A percentile compares a stretch with the other conserved stretches of the same genome.
Conservation (phyloP, 2,888 invertebrate species). For the Agrochola lota region DNA sequence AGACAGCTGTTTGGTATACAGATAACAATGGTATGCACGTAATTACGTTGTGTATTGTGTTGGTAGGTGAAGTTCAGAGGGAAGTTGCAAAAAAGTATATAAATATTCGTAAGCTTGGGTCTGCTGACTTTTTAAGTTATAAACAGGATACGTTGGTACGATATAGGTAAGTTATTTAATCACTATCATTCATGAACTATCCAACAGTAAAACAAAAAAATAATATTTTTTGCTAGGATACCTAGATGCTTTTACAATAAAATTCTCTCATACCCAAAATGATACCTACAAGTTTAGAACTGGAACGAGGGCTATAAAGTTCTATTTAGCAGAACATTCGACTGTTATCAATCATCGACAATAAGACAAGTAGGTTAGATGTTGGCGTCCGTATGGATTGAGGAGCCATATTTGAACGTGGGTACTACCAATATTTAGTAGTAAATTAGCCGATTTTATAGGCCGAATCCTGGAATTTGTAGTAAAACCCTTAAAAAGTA, state of each 20-base stretch:
- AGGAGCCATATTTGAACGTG: too few relatives aligned
- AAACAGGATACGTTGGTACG: background rate
- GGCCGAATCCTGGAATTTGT: too few relatives aligned
- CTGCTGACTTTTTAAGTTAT: background rate
- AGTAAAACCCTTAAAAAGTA: too few relatives aligned
- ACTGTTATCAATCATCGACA: background rate
- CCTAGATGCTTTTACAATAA: background rate
- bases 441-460: too few relatives aligned
- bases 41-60: constrained; percentile 56
- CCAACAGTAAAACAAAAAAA: background rate
- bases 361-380: background rate
- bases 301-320: background rate
- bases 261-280: background rate
- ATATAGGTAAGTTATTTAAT: background rate
- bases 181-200: background rate
- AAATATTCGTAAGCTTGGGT: background rate
- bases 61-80: background rate
- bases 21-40: constrained; percentile 62
- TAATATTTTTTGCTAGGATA: background rate
- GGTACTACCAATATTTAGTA: too few relatives aligned
- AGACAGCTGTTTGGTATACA: constrained; percentile 73
- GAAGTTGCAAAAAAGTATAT: background rate
- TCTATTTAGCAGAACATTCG: background rate
- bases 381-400: too few relatives aligned
- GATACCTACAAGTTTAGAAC: background rate